Percentiles rank a stretch among this genome's conserved stretches.
Evolutionary conservation across 2,113 vertebrate genomes (phyloP).

Genomic region (Chinchilla lanigera): DNA sequence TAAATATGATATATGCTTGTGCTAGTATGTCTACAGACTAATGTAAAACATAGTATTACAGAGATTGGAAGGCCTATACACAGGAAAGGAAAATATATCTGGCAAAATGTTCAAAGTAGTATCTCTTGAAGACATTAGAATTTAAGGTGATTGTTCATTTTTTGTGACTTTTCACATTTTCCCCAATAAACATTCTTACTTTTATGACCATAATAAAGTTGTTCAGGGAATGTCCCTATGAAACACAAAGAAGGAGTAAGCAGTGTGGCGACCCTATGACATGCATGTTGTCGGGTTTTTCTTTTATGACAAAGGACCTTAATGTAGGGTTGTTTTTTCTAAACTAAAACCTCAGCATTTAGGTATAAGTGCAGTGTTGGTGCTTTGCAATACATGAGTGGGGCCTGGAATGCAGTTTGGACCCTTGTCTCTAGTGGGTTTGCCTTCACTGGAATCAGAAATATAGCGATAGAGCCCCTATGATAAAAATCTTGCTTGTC

Average conservation of each 20-base stretch:
- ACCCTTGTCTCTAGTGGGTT: neutral
- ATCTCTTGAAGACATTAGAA: conserved; percentile 2
- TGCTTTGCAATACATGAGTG: neutral
- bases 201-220: conserved; percentile 8
- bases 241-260: neutral
- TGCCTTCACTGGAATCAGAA: neutral
- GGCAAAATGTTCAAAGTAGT: neutral
- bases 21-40: neutral
- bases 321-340: neutral
- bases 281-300: neutral
- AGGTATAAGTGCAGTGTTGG: neutral
- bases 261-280: neutral
- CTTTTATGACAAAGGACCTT: neutral
- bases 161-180: conserved; percentile 14
- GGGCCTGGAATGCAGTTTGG: neutral
- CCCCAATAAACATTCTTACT: neutral
- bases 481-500: neutral
- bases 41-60: neutral
- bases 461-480: neutral
- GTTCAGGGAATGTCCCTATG: neutral
- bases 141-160: neutral
- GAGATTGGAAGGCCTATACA: neutral
- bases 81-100: neutral
- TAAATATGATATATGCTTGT: neutral
- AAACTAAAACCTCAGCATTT: neutral